phyloP scores from a whole-genome alignment of 1,140 invertebrate genomes.

The Pseudomyrmex sp. region DNA sequence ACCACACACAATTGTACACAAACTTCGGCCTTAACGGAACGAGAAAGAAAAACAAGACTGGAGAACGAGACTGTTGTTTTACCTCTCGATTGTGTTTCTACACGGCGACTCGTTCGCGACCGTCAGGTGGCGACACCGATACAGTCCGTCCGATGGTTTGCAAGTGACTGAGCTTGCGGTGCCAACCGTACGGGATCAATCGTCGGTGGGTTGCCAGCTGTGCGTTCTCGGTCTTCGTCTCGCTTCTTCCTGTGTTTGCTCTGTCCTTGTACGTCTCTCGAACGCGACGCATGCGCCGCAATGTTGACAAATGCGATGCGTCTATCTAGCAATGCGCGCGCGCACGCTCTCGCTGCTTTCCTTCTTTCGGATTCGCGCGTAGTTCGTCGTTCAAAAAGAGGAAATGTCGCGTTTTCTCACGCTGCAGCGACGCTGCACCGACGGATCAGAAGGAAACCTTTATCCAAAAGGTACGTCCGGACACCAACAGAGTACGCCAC shows the following conservation, averaged over 20 bases:
- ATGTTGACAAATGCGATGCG: not conserved
- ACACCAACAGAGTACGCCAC: not conserved
- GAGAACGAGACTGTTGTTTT: not conserved
- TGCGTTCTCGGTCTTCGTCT: not conserved
- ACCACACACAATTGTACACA: not conserved
- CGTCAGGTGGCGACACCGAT: constrained; percentile 64
- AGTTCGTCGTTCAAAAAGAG: no score
- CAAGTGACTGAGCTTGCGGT: constrained; percentile 59
- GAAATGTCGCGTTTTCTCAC: not conserved
- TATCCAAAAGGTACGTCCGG: not conserved
- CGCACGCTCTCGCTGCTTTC: not conserved
- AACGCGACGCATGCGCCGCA: not conserved
- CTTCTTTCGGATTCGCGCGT: not conserved
- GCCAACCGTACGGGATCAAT: constrained; percentile 53
- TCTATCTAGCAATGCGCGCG: no score
- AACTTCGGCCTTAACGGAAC: not conserved
- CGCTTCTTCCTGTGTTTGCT: constrained; percentile 3
- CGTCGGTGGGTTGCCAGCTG: constrained; percentile 56
- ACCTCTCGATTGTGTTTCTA: constrained; percentile 32
- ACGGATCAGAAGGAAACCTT: constrained; percentile 19
- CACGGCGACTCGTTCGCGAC: not conserved
- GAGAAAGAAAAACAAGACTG: not conserved
- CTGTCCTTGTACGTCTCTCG: not conserved
- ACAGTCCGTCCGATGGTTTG: constrained; percentile 21
- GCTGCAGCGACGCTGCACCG: not conserved